Percentiles rank a stretch among this genome's conserved stretches.
Evolutionary conservation across 2,797 vertebrate genomes (phyloP).

Genomic region (Enteromius fasciolatus): DNA sequence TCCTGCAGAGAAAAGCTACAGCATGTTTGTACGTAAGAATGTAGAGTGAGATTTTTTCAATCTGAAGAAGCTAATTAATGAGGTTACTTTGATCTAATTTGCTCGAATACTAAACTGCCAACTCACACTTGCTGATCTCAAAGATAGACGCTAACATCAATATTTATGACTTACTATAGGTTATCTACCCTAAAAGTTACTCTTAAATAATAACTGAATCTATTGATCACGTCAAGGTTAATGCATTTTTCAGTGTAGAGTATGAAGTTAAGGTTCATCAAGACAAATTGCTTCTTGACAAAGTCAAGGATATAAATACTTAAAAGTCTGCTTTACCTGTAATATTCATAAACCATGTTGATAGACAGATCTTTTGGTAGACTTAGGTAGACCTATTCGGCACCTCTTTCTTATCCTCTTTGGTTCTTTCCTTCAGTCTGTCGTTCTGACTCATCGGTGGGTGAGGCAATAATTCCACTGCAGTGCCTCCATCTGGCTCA

Average conservation of each 20-base stretch:
- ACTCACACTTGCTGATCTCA: neutral
- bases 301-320: neutral
- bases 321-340: neutral
- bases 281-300: neutral
- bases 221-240: neutral
- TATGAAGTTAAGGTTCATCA: neutral
- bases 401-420: neutral
- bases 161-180: too few species aligned
- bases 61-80: neutral
- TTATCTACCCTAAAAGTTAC: neutral
- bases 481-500: slow-evolving; percentile 29
- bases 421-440: neutral
- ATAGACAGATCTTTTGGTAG: neutral
- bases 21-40: slow-evolving; percentile 11
- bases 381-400: too few species aligned
- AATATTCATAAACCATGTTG: neutral
- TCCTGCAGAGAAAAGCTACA: slow-evolving; percentile 40
- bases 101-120: neutral
- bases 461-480: slow-evolving; percentile 17
- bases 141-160: neutral
- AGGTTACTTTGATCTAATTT: neutral
- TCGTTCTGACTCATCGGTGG: neutral
- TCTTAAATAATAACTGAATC: neutral
- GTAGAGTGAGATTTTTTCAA: neutral
- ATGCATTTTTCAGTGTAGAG: neutral